Evolutionary conservation across 2,113 vertebrate genomes (phyloP), one percentile per base, ranked within the genome.

Genomic region (Sialia sialis): DNA sequence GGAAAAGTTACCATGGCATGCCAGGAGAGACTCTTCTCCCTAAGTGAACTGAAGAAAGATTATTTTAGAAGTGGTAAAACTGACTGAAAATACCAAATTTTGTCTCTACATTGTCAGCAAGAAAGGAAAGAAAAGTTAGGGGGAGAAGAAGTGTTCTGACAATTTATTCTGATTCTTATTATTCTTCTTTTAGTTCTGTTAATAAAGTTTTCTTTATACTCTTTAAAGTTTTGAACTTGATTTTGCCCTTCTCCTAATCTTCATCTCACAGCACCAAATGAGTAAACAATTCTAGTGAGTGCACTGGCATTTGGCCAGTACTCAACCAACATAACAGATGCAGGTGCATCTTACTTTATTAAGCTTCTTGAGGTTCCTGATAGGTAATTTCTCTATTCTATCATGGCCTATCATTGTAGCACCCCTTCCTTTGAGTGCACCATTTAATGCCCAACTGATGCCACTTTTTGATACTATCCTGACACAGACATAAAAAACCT

Each of bases 401-500:
- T 38, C 38, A 72, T 3, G 2, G 26, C 32, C 17, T 38, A 32
- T 16, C 1, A 0, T 32, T 44, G 21, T 17, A 32, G 9, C 17
- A 54, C 44, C 8, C 5, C 4, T 16, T 72, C 21, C 32, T 72
- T 21, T 14, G 32, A 62, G 32, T 13, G 10, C 17, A 54, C 7
- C 2, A 22, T 36, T 62, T 62, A 44, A 27, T 38, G 48, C 11
- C 39, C 39, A 62, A 13, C 32, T 16, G 16, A 44, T 8, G 54
- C 19, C 9, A 63, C 2, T 32, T 63, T 46, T 46, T 6, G 3
- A 32, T 38, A 32, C 14, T 54, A 32, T 46, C 11, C n/a, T 63
- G 49, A 63, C 27, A 38, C 14, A 63, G 48, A 46, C 14, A 55
- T 54, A 63, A 63, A 69, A 43, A 38, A 2, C 22, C 11, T 46